Evolutionary conservation across 2,113 vertebrate genomes (phyloP), one percentile per base, ranked within the genome.

Genomic region (Leptodactylus fuscus): DNA sequence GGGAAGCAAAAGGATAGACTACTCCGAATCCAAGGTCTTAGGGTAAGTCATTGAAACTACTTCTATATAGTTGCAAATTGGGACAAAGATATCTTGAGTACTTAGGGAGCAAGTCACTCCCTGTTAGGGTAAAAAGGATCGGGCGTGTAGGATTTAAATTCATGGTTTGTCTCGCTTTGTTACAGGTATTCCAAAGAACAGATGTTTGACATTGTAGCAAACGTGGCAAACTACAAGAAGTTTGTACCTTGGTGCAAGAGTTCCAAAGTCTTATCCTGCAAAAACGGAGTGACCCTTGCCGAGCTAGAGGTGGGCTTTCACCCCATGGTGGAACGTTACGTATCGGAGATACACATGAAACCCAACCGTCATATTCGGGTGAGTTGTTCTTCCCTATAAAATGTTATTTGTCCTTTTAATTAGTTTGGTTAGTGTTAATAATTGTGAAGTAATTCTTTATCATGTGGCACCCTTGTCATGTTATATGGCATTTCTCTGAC

Each of bases 171-270:
- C 6, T 49, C 20, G 18, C 44, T 53, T 38, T 10, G 8, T 81
- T 36, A 24, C 88, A 94, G 95, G 78, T 95, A 92, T 82, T 91
- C 92, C 1, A 87, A 88, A 1, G 90, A 94, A 81, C 94, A 95
- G 88, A 94, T 96, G 87, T 96, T 93, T 82, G 86, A 49, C 0
- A 81, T 96, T 51, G 94, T 96, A 76, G 91, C 93, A 3, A 81
- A 80, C 3, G 91, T 95, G 44, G 91, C 92, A 20, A 88, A 92
- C 78, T 95, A 96, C 91, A 88, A 89, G 75, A 82, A 91, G 20
- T 96, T 96, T 74, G 94, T 95, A 24, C 95, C 95, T 8, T 95
- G 95, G 95, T 96, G 95, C 85, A 94, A 90, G 67, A 89, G 89
- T 71, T 95, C 94, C 38, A 91, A 83, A 13, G 78, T 93, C 29